These are phyloP conservation scores for Drosophila kanapiae DNA, from an alignment of 1,140 invertebrate species.

Conservation along the genomic window DNA sequence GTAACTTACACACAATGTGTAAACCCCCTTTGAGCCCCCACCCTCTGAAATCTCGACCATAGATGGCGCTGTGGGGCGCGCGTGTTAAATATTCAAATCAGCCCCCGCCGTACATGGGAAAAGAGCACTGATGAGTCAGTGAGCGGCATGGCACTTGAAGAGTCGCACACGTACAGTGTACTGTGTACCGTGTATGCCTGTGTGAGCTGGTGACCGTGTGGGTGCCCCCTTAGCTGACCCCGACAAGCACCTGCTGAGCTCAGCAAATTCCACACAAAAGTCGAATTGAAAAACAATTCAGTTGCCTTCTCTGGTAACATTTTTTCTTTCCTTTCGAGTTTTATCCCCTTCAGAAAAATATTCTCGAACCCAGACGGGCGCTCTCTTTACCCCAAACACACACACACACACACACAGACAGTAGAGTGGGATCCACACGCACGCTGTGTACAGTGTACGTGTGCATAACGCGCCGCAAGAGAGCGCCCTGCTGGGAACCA, in stretches of 20 bases:
- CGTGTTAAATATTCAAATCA: conserved; percentile 74
- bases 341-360: conserved; percentile 5
- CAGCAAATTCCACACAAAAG: conserved; percentile 21
- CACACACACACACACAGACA: conserved; percentile 4
- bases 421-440: conserved; percentile 39
- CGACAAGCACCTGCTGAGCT: conserved; percentile 58
- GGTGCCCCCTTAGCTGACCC: conserved; percentile 21
- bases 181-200: conserved; percentile 20
- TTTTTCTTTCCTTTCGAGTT: not conserved
- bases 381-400: conserved; percentile 40
- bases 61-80: conserved; percentile 69
- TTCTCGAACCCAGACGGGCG: conserved; percentile 13
- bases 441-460: conserved; percentile 65
- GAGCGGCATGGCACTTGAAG: conserved; percentile 19
- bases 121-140: conserved; percentile 27
- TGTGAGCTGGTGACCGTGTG: not conserved
- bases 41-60: conserved; percentile 66
- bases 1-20: conserved; percentile 57
- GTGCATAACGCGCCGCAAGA: conserved; percentile 73
- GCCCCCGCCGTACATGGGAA: conserved; percentile 50
- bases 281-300: conserved; percentile 5
- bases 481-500: conserved; percentile 47
- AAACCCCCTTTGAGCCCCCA: conserved; percentile 32
- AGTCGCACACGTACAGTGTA: conserved; percentile 52
- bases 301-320: not conserved